These are phyloP conservation scores for Ictidomys tridecemlineatus DNA, from an alignment of 2,113 vertebrate genomes.

Conservation along the genomic window DNA sequence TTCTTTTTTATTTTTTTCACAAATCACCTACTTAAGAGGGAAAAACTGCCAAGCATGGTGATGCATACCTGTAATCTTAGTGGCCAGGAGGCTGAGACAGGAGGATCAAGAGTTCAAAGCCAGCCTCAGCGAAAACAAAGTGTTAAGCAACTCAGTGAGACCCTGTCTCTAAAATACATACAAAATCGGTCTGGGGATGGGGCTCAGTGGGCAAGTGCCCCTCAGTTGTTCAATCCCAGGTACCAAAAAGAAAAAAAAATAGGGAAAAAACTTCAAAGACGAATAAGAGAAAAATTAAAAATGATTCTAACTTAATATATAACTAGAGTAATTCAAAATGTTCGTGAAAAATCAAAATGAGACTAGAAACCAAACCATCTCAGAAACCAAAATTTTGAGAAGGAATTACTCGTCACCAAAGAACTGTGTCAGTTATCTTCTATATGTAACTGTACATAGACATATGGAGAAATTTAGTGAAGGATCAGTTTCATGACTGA, in stretches of 20 bases:
- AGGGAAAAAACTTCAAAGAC: background rate
- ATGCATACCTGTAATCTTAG: no score
- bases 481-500: background rate
- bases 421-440: background rate
- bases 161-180: no score
- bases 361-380: background rate
- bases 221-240: no score
- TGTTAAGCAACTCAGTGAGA: no score
- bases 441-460: background rate
- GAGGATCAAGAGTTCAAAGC: no score
- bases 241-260: no score
- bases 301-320: background rate
- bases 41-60: background rate
- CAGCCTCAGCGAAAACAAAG: no score
- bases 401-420: background rate
- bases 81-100: no score
- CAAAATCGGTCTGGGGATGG: no score
- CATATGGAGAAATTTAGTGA: background rate
- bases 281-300: background rate
- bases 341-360: conserved; percentile 25
- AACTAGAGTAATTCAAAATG: conserved; percentile 9
- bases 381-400: background rate
- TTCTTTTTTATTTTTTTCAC: background rate
- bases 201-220: no score
- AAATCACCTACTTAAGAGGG: conserved; percentile 10